phyloP scores from a whole-genome alignment of 2,797 vertebrate genomes.

The Sternotherus odoratus region DNA sequence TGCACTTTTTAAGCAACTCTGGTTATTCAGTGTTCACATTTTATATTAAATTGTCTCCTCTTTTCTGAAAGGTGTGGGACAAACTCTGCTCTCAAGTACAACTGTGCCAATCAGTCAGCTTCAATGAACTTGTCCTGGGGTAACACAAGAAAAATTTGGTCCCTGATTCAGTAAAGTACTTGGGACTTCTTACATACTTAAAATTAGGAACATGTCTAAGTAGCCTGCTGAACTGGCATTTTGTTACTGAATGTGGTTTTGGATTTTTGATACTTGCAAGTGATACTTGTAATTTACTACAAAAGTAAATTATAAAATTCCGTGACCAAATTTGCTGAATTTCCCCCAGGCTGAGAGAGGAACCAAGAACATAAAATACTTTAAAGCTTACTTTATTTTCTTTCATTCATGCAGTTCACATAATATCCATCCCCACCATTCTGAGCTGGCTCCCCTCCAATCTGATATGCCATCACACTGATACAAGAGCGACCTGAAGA shows the following conservation, averaged over 20 bases:
- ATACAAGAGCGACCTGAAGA: not conserved
- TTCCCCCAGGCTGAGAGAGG: not conserved
- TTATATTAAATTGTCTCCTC: not conserved
- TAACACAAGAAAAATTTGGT: not conserved
- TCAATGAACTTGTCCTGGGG: not conserved
- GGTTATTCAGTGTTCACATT: not conserved
- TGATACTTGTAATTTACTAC: no score
- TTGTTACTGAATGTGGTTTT: not conserved
- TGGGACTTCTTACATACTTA: not conserved
- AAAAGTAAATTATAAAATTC: not conserved
- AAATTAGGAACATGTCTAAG: not conserved
- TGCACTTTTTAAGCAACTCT: not conserved
- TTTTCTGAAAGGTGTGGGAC: not conserved
- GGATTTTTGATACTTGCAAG: not conserved
- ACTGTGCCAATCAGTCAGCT: not conserved
- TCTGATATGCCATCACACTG: not conserved
- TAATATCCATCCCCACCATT: not conserved
- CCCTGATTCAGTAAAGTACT: not conserved
- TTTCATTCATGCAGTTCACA: not conserved
- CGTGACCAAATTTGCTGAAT: not conserved
- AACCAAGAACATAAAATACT: not conserved
- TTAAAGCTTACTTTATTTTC: not conserved
- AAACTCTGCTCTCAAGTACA: not conserved
- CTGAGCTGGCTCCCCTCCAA: not conserved
- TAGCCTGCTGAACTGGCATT: not conserved